phyloP scores from a whole-genome alignment of 2,797 vertebrate genomes.

The Galaxias olidus region DNA sequence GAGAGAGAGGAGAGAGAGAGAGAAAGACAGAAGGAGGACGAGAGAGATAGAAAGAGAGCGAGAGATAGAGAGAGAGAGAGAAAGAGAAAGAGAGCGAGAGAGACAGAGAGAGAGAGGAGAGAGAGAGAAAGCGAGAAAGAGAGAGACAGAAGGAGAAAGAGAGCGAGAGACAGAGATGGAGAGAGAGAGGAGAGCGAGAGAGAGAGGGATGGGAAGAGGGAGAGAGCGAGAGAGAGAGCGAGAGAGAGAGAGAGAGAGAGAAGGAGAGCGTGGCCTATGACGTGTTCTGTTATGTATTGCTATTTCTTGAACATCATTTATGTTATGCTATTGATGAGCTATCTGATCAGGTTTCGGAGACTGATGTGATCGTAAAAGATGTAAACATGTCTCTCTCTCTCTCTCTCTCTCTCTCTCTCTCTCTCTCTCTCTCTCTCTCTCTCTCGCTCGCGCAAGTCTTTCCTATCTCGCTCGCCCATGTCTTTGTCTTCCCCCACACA shows the following conservation, averaged over 20 bases:
- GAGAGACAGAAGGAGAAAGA: constrained; percentile 7
- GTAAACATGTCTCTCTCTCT: too few relatives aligned
- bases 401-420: too few relatives aligned
- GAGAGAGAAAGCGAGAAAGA: constrained; percentile 3
- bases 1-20: constrained; percentile 2
- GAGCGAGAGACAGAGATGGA: neutral
- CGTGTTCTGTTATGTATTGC: too few relatives aligned
- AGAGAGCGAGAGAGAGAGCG: neutral
- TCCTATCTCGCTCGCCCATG: too few relatives aligned
- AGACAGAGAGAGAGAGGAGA: constrained; percentile 12
- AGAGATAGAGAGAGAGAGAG: constrained; percentile 4
- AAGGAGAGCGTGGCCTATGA: neutral
- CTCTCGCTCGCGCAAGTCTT: too few relatives aligned
- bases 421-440: too few relatives aligned
- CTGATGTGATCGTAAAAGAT: too few relatives aligned
- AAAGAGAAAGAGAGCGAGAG: neutral
- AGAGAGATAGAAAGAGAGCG: constrained; percentile 6
- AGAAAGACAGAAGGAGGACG: constrained; percentile 3
- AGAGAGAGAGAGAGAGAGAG: neutral
- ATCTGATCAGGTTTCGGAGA: too few relatives aligned
- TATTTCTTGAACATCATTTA: too few relatives aligned
- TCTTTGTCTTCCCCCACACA: too few relatives aligned
- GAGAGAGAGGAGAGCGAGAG: neutral
- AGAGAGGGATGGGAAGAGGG: neutral
- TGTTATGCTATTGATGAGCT: too few relatives aligned